Evolutionary conservation across 2,113 vertebrate species (phyloP).

Genomic region (Cephalophus harveyi): DNA sequence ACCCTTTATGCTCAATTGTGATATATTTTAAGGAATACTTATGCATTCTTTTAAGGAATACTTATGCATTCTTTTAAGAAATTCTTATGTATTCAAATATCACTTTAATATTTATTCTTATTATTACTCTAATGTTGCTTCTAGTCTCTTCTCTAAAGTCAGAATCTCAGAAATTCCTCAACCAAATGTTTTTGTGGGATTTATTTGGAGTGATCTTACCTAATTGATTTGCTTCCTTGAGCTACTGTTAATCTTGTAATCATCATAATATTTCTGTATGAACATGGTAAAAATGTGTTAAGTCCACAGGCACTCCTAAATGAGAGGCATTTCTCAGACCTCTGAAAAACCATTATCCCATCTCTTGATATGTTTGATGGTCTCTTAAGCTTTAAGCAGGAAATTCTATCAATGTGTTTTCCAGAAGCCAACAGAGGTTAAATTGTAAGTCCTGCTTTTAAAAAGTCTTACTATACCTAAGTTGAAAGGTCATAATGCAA

Average conservation of each 20-base stretch:
- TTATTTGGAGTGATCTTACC: neutral
- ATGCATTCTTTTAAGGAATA: neutral
- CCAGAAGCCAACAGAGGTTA: neutral
- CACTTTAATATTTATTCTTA: neutral
- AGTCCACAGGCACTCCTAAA: neutral
- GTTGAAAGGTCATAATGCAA: neutral
- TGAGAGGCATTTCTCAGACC: neutral
- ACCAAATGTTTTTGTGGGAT: neutral
- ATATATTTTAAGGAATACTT: neutral
- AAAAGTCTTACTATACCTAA: neutral
- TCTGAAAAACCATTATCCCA: neutral
- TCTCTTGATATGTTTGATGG: neutral
- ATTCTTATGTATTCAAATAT: neutral
- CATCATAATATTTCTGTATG: neutral
- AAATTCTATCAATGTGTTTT: neutral
- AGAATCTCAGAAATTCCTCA: neutral
- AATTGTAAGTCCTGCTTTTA: neutral
- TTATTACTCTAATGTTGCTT: neutral
- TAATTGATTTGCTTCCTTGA: neutral
- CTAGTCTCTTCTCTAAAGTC: neutral
- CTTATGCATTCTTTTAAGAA: neutral
- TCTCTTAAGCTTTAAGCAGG: neutral
- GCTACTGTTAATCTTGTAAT: neutral
- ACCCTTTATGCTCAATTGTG: neutral
- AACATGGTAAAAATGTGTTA: neutral